Evolutionary conservation across 2,797 vertebrate species (phyloP).

Genomic region (Lutjanus argentimaculatus): DNA sequence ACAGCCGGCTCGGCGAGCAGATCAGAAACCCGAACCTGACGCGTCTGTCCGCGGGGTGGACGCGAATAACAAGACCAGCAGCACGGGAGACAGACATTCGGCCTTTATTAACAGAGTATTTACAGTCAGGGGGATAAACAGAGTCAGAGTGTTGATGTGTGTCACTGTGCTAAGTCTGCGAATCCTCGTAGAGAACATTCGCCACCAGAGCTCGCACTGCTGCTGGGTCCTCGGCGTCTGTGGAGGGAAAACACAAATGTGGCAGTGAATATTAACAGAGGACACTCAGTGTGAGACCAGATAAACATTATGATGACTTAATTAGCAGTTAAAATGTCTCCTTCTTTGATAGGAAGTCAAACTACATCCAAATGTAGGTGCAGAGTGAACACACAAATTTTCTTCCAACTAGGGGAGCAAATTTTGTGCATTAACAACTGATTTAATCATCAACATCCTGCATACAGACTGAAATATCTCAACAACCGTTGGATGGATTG

Average conservation of each 20-base stretch:
- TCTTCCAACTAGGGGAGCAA: background rate
- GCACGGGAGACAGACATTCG: slow-evolving; percentile 2
- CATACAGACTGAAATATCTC: background rate
- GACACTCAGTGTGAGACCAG: background rate
- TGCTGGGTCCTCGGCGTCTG: slow-evolving; percentile 88
- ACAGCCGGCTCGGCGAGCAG: background rate
- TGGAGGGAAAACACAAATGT: slow-evolving; percentile 44
- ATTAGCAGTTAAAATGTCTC: background rate
- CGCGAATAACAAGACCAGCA: slow-evolving; percentile 35
- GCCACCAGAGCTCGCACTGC: slow-evolving; percentile 87
- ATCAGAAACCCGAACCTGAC: slow-evolving; percentile 44
- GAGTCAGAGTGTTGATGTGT: slow-evolving; percentile 16
- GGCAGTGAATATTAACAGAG: background rate
- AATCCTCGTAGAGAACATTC: slow-evolving; percentile 87
- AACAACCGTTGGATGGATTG: background rate
- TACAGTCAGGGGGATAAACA: slow-evolving; percentile 39
- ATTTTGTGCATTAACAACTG: too few relatives aligned
- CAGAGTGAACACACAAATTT: background rate
- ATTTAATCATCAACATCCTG: too few relatives aligned
- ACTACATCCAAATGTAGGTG: background rate
- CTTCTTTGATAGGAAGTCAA: background rate
- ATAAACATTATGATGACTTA: background rate
- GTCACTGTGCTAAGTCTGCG: slow-evolving; percentile 33
- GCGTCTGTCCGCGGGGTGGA: slow-evolving; percentile 23
- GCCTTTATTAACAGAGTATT: slow-evolving; percentile 80